Evolutionary conservation across 1,140 invertebrate species (phyloP), one percentile per base, ranked within the genome.

Genomic region (Coboldia fuscipes): DNA sequence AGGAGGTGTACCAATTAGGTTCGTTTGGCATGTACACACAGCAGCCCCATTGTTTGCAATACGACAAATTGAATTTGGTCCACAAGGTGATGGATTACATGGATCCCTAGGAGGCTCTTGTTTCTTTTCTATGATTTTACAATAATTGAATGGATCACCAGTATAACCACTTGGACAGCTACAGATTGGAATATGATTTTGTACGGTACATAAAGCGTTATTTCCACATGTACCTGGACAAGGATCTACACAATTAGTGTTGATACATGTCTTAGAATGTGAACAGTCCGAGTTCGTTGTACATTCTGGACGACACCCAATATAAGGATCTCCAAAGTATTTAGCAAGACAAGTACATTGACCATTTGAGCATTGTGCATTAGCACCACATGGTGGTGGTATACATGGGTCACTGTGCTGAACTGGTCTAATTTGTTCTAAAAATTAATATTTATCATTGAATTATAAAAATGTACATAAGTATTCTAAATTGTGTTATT

Each of bases 211-310:
- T 22, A 66, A 54, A 3, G 77, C 73, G 43, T 66, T 68, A 39
- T 62, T 52, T 10, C 75, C 80, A 47, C 81, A 84, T 2, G 74
- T 75, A 29, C 72, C 74, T n/a, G 66, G 60, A 44, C 79, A 83
- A 14, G 76, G 76, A 62, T 82, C 70, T 2, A 70, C 57, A 45
- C 78, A 83, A 48, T 72, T 73, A 40, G 72, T 71, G 41, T 70
- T 70, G 34, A 70, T 66, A 45, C 81, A 86, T 3, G 77, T 69
- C 52, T 70, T 77, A 29, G 67, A 62, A 28, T 70, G 61, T 3
- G 75, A 58, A 50, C 82, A 88, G 37, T 88, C 82, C 2, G 76
- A 71, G 48, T 81, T 86, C 44, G 80, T 66, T 0, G 80, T 72
- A 52, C 82, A 88, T 54, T 86, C 80, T 12, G 81, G 81, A 39